These are phyloP conservation scores for Catagonus wagneri DNA, from an alignment of 2,113 vertebrate species.

Conservation along the genomic window DNA sequence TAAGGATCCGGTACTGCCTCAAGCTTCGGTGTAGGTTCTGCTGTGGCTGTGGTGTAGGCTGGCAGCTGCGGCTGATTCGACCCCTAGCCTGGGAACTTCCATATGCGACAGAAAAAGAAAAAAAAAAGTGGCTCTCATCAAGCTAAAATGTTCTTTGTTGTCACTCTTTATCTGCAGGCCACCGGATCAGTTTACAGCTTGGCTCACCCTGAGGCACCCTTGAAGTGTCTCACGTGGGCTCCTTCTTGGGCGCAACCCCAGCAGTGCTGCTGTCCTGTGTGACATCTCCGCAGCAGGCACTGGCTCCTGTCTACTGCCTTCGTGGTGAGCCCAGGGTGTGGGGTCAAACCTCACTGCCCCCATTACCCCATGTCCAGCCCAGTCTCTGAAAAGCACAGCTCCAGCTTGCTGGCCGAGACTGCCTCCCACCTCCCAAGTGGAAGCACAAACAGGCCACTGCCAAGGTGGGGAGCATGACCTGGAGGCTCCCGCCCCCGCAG, in stretches of 20 bases:
- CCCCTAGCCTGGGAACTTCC: too few species aligned
- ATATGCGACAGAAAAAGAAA: too few species aligned
- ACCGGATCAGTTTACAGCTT: not conserved
- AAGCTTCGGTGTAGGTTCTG: too few species aligned
- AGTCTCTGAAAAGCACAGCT: not conserved
- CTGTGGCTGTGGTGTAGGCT: too few species aligned
- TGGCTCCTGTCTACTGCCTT: not conserved
- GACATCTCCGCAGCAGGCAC: not conserved
- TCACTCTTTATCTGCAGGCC: not conserved
- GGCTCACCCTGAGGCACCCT: not conserved
- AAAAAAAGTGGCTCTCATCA: not conserved
- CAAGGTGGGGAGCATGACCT: not conserved
- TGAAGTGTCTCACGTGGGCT: not conserved
- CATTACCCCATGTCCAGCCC: not conserved
- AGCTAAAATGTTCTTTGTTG: not conserved
- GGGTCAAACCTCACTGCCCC: not conserved
- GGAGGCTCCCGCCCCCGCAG: not conserved
- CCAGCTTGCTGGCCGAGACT: rapidly evolving
- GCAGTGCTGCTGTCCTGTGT: not conserved
- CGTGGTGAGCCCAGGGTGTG: not conserved
- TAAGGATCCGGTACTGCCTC: too few species aligned
- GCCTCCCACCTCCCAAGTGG: not conserved
- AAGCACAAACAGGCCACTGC: not conserved
- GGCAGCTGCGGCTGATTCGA: too few species aligned
- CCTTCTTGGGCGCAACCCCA: not conserved